phyloP scores from a whole-genome alignment of 53 echinoderm and acorn worm genomes.

The Apostichopus leukothele region DNA sequence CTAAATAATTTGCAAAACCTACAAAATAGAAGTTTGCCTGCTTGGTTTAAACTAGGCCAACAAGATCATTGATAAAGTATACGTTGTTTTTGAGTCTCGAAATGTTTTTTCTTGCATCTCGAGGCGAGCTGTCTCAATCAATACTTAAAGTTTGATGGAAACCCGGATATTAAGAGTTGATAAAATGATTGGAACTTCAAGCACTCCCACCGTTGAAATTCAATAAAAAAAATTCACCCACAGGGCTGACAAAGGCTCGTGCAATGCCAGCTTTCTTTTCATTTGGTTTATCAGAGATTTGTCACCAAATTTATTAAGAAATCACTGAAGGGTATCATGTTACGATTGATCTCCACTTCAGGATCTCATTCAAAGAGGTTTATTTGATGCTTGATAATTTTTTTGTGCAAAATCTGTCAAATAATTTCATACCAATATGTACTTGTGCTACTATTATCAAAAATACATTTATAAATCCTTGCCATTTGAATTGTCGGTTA shows the following conservation, averaged over 20 bases:
- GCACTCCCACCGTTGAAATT: neutral
- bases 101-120: neutral
- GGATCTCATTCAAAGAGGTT: too few species aligned
- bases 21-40: too few species aligned
- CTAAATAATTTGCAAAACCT: too few species aligned
- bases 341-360: neutral
- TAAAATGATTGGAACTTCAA: neutral
- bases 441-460: too few species aligned
- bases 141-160: neutral
- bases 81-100: neutral
- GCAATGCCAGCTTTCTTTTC: neutral
- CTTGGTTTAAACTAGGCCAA: neutral
- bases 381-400: too few species aligned
- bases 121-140: neutral
- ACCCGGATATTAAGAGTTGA: neutral
- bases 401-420: too few species aligned
- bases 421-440: too few species aligned
- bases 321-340: neutral
- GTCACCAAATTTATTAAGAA: neutral
- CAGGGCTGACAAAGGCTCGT: neutral
- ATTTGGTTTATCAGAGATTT: neutral
- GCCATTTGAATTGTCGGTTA: too few species aligned
- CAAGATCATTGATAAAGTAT: neutral
- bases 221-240: neutral
- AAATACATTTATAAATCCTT: too few species aligned